Evolutionary conservation across 2,113 vertebrate genomes (phyloP).

Genomic region (Albula glossodonta): DNA sequence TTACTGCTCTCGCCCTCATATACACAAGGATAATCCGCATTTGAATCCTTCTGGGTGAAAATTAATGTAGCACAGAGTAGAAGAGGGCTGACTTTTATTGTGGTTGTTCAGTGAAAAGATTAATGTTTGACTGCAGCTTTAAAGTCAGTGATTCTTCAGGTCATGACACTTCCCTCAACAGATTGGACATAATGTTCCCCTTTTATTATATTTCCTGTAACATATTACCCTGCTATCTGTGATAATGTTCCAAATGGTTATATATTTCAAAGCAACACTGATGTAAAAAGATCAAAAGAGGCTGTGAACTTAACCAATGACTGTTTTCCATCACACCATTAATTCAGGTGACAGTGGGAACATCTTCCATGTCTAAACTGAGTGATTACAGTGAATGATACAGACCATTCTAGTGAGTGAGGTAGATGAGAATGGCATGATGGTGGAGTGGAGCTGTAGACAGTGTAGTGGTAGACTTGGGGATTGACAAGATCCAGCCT

Average conservation of each 20-base stretch:
- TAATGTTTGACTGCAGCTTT: neutral
- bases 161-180: neutral
- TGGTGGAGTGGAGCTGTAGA: too few species aligned
- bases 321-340: neutral
- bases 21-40: neutral
- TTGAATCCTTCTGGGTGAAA: neutral
- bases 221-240: neutral
- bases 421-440: too few species aligned
- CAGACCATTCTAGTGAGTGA: too few species aligned
- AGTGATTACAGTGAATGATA: neutral
- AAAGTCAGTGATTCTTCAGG: neutral
- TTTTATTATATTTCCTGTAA: neutral
- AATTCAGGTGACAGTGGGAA: neutral
- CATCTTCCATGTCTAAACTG: neutral
- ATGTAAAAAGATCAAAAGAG: neutral
- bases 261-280: neutral
- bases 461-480: too few species aligned
- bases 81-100: neutral
- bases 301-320: neutral
- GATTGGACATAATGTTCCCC: neutral
- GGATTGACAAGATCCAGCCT: too few species aligned
- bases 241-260: neutral
- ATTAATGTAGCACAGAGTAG: neutral
- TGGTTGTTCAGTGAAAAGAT: neutral
- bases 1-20: neutral